Evolutionary conservation across 1,140 invertebrate genomes (phyloP).

Genomic region (Drosophila bocki): DNA sequence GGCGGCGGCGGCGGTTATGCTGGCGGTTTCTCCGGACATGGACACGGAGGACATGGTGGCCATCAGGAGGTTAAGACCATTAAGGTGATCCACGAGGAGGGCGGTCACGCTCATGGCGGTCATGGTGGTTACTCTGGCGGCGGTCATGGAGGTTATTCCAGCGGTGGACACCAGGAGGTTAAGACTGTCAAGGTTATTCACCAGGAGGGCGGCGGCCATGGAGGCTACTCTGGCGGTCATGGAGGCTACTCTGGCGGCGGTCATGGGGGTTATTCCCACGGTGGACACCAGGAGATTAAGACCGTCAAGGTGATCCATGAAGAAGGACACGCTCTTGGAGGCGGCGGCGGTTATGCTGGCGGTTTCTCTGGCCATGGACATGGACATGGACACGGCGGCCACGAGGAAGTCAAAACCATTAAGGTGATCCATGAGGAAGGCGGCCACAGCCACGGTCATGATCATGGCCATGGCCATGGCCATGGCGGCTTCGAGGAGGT

Average conservation of each 20-base stretch:
- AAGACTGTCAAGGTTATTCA: slow-evolving; percentile 65
- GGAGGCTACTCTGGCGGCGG: slow-evolving; percentile 17
- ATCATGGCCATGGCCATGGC: slow-evolving; percentile 38
- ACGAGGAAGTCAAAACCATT: slow-evolving; percentile 63
- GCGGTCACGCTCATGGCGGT: slow-evolving; percentile 44
- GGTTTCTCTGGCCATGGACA: slow-evolving; percentile 47
- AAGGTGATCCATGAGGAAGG: slow-evolving; percentile 64
- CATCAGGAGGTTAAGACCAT: slow-evolving; percentile 68
- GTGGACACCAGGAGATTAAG: slow-evolving; percentile 65
- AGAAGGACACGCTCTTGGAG: slow-evolving; percentile 47
- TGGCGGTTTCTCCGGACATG: slow-evolving; percentile 46
- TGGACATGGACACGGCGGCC: slow-evolving; percentile 38
- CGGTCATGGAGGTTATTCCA: slow-evolving; percentile 28
- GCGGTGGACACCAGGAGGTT: slow-evolving; percentile 56
- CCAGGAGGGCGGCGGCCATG: slow-evolving; percentile 47
- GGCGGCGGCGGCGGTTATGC: slow-evolving; percentile 48
- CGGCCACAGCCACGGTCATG: slow-evolving; percentile 40
- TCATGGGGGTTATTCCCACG: slow-evolving; percentile 22
- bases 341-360: slow-evolving; percentile 46
- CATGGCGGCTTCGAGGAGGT: slow-evolving; percentile 60
- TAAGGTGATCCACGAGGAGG: slow-evolving; percentile 77
- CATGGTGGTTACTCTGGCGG: slow-evolving; percentile 52
- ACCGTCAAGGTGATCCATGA: slow-evolving; percentile 70
- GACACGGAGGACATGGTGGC: slow-evolving; percentile 43
- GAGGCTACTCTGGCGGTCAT: slow-evolving; percentile 30